Evolutionary conservation across 2,797 vertebrate species (phyloP).

Genomic region (Simalia tracyae): DNA sequence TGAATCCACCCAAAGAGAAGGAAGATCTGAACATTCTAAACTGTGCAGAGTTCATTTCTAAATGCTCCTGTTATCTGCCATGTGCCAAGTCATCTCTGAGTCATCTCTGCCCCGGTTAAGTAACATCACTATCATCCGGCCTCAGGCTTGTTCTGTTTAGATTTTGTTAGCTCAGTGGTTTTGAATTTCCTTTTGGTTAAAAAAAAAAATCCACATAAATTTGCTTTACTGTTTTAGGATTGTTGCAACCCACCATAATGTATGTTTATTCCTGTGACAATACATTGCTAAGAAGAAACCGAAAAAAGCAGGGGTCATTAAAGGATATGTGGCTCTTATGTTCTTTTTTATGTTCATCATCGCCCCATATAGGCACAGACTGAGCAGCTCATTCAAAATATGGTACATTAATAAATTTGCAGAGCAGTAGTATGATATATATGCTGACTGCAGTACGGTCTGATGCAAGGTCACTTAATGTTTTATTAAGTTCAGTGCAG

Average conservation of each 20-base stretch:
- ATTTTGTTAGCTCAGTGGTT: constrained; percentile 44
- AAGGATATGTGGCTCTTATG: constrained; percentile 11
- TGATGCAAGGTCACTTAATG: neutral
- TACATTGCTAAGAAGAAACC: constrained; percentile 6
- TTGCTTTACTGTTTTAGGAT: constrained; percentile 2
- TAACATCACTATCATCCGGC: constrained; percentile 12
- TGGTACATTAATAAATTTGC: neutral
- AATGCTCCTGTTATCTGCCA: constrained; percentile 21
- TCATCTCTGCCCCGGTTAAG: constrained; percentile 25
- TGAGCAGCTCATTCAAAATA: neutral
- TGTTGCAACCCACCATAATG: neutral
- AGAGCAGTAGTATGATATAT: neutral
- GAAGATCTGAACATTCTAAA: constrained; percentile 21
- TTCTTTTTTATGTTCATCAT: neutral
- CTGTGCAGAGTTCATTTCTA: constrained; percentile 31
- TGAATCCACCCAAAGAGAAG: neutral
- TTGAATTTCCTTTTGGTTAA: constrained; percentile 48
- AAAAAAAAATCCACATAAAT: neutral
- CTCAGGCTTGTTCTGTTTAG: constrained; percentile 45
- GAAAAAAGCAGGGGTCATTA: fast-evolving
- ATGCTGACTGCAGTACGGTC: neutral
- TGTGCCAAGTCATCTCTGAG: neutral
- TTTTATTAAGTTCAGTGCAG: neutral
- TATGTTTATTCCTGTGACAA: constrained; percentile 12
- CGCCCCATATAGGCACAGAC: neutral